Evolutionary conservation across 2,797 vertebrate genomes (phyloP).

Genomic region (Pteronotus mesoamericanus): DNA sequence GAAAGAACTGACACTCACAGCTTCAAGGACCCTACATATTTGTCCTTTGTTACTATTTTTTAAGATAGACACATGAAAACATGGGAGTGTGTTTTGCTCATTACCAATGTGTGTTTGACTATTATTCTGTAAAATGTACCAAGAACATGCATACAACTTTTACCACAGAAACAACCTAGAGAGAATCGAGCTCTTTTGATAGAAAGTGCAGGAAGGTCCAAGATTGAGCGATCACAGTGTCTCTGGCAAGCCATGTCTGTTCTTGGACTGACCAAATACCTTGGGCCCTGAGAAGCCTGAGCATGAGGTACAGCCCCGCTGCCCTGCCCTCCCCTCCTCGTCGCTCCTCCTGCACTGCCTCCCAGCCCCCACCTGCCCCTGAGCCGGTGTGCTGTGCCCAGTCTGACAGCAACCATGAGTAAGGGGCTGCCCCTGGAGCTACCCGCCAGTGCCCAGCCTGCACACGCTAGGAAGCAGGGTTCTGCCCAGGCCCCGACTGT

Average conservation of each 20-base stretch:
- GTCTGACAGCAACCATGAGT: too few relatives aligned
- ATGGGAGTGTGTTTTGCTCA: accelerated
- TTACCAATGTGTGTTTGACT: accelerated
- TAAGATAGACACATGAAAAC: accelerated
- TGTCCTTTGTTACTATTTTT: background rate
- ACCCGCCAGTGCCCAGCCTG: accelerated
- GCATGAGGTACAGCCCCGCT: background rate
- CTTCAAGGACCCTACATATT: accelerated
- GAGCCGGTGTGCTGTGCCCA: background rate
- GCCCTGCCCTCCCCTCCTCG: background rate
- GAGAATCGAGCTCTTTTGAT: too few relatives aligned
- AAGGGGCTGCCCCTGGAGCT: too few relatives aligned
- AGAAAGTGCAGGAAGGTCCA: background rate
- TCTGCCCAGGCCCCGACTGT: slow-evolving; percentile 42
- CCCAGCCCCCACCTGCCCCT: background rate
- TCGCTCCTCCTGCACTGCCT: background rate
- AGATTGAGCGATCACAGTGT: accelerated
- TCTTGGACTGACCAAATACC: accelerated
- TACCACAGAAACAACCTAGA: accelerated
- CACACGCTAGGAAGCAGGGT: accelerated
- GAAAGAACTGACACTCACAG: accelerated
- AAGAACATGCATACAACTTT: too few relatives aligned
- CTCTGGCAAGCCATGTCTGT: accelerated
- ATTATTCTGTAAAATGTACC: accelerated
- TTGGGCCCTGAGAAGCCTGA: background rate